These are phyloP conservation scores for Craterocephalus amniculus DNA, from an alignment of 2,797 vertebrate genomes.

Conservation along the genomic window DNA sequence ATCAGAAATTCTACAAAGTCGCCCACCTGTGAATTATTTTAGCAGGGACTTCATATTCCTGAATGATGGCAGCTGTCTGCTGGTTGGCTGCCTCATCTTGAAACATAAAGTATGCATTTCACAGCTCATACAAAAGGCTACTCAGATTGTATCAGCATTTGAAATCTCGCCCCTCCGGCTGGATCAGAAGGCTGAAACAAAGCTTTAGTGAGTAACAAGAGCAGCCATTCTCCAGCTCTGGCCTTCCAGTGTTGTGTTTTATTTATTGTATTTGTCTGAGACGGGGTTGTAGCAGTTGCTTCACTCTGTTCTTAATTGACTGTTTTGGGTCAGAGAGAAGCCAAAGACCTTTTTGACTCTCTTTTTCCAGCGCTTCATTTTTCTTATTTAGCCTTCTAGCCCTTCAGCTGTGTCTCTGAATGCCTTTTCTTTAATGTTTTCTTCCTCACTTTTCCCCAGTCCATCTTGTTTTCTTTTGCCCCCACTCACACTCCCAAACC, in stretches of 20 bases:
- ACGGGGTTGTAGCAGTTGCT: slow-evolving; percentile 65
- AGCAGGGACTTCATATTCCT: slow-evolving; percentile 59
- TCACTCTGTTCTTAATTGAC: slow-evolving; percentile 66
- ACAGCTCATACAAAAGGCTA: slow-evolving; percentile 40
- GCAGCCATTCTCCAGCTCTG: slow-evolving; percentile 44
- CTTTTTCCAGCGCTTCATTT: slow-evolving; percentile 65
- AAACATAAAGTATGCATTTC: slow-evolving; percentile 63
- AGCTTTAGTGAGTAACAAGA: slow-evolving; percentile 53
- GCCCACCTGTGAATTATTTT: slow-evolving; percentile 71
- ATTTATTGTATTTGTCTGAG: slow-evolving; percentile 77
- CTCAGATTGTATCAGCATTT: slow-evolving; percentile 42
- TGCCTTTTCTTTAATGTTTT: slow-evolving; percentile 32
- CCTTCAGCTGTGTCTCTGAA: slow-evolving; percentile 39
- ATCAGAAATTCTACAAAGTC: slow-evolving; percentile 63
- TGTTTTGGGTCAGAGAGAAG: slow-evolving; percentile 66
- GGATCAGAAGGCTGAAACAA: slow-evolving; percentile 59
- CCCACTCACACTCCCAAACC: slow-evolving; percentile 5
- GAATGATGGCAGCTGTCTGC: slow-evolving; percentile 30
- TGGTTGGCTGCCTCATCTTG: slow-evolving; percentile 39
- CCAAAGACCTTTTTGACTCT: slow-evolving; percentile 66
- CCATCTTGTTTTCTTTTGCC: slow-evolving; percentile 40
- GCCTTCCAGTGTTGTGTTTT: slow-evolving; percentile 64
- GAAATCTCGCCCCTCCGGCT: slow-evolving; percentile 51
- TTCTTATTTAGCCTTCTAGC: slow-evolving; percentile 50
- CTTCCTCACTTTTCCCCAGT: slow-evolving; percentile 37